These are phyloP conservation scores for Pseudorectes ferrugineus DNA, from an alignment of 2,113 vertebrate species.

Conservation along the genomic window DNA sequence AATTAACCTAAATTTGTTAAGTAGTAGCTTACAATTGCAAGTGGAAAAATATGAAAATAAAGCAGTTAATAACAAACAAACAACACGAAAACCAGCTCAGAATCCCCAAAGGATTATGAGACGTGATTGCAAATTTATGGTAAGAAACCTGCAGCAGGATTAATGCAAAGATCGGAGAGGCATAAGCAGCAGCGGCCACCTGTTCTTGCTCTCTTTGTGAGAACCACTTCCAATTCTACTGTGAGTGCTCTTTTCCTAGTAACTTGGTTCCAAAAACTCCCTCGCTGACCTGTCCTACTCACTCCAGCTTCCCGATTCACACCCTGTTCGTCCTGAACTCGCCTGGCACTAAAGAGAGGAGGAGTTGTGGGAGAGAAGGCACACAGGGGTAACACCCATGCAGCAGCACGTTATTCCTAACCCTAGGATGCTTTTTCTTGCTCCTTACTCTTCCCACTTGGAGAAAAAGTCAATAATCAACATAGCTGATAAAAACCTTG, in stretches of 20 bases:
- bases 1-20: background rate
- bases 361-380: background rate
- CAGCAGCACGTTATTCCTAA: background rate
- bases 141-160: background rate
- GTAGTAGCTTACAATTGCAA: background rate
- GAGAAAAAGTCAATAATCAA: background rate
- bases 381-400: background rate
- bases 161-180: background rate
- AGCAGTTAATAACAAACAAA: background rate
- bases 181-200: fast-evolving
- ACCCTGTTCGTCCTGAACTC: background rate
- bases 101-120: background rate
- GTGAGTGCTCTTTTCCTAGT: background rate
- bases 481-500: background rate
- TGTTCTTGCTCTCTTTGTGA: background rate
- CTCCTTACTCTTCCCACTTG: background rate
- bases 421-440: background rate
- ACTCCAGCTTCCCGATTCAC: background rate
- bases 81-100: background rate
- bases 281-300: background rate
- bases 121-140: background rate
- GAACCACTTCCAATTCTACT: background rate
- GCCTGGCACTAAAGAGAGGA: background rate
- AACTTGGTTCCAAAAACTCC: background rate
- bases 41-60: background rate